Percentiles rank a stretch among this genome's conserved stretches.
These are phyloP conservation scores for Cryptomyrus ogoouensis DNA, from an alignment of 2,113 vertebrate genomes.

Conservation along the genomic window DNA sequence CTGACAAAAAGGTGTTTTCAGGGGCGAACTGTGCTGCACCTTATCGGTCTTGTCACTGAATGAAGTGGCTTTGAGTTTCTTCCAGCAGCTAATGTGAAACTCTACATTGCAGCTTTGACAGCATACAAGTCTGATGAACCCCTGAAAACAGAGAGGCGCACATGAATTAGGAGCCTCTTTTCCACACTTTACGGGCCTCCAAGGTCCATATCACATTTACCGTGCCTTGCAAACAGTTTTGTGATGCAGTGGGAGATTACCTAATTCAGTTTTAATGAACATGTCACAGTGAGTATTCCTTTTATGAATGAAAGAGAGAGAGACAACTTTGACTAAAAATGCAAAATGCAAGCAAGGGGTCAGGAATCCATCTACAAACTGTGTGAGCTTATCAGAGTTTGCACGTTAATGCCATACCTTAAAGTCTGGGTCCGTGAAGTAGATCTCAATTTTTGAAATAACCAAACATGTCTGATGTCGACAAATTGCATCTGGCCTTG, in stretches of 20 bases:
- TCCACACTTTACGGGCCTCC: not conserved
- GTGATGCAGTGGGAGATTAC: not conserved
- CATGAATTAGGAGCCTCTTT: not conserved
- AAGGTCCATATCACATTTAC: not conserved
- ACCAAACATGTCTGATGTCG: conserved; percentile 65
- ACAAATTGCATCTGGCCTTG: conserved; percentile 78
- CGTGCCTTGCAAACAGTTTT: not conserved
- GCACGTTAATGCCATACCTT: conserved; percentile 66
- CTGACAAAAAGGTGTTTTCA: not conserved
- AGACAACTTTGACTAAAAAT: not conserved
- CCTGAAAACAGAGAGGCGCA: conserved; percentile 52
- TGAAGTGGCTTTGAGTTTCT: conserved; percentile 68
- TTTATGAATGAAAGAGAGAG: not conserved
- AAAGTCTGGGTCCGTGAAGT: conserved; percentile 87
- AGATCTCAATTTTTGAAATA: conserved; percentile 75
- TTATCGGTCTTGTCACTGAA: conserved; percentile 86
- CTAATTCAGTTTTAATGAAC: not conserved
- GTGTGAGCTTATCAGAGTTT: not conserved
- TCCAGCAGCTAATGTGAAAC: conserved; percentile 90
- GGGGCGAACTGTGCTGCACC: conserved; percentile 52
- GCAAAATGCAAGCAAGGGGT: not conserved
- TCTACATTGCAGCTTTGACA: conserved; percentile 79
- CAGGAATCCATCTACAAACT: not conserved
- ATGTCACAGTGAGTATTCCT: not conserved
- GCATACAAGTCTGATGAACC: conserved; percentile 81